These are phyloP conservation scores for Piprites chloris DNA, from an alignment of 2,113 vertebrate genomes.

Conservation along the genomic window DNA sequence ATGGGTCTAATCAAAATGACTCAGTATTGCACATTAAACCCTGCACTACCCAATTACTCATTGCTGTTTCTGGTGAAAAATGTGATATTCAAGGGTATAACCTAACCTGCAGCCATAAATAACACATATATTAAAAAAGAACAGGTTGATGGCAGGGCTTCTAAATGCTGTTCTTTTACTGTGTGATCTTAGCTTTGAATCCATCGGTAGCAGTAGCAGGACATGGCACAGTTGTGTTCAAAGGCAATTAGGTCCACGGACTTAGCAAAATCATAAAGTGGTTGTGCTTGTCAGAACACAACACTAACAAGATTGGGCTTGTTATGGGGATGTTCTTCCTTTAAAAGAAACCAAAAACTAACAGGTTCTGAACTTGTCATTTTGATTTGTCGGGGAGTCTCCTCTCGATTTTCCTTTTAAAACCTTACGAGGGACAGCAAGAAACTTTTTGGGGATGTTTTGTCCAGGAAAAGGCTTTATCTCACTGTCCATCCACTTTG, in stretches of 20 bases:
- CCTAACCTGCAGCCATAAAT: constrained; percentile 34
- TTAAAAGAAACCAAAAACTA: background rate
- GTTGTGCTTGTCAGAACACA: constrained; percentile 32
- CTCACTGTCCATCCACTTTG: background rate
- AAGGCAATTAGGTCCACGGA: background rate
- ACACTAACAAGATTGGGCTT: constrained; percentile 40
- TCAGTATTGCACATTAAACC: constrained; percentile 57
- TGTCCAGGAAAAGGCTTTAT: background rate
- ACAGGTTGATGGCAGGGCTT: background rate
- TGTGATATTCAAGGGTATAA: constrained; percentile 43
- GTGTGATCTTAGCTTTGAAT: background rate
- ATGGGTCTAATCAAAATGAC: constrained; percentile 67
- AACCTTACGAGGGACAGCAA: background rate
- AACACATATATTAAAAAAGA: constrained; percentile 22
- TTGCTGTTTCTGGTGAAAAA: constrained; percentile 61
- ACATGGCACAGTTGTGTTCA: background rate
- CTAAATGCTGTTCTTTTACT: background rate
- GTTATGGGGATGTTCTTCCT: background rate
- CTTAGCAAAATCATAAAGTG: constrained; percentile 12
- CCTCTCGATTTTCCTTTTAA: constrained; percentile 33
- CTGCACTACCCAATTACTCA: constrained; percentile 62
- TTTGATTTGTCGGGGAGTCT: constrained; percentile 38
- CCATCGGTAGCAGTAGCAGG: background rate
- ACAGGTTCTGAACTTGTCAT: constrained; percentile 37
- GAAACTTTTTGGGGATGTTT: background rate